Evolutionary conservation across 2,888 invertebrate genomes (phyloP).

Genomic region (Linhomoeus sp.): DNA sequence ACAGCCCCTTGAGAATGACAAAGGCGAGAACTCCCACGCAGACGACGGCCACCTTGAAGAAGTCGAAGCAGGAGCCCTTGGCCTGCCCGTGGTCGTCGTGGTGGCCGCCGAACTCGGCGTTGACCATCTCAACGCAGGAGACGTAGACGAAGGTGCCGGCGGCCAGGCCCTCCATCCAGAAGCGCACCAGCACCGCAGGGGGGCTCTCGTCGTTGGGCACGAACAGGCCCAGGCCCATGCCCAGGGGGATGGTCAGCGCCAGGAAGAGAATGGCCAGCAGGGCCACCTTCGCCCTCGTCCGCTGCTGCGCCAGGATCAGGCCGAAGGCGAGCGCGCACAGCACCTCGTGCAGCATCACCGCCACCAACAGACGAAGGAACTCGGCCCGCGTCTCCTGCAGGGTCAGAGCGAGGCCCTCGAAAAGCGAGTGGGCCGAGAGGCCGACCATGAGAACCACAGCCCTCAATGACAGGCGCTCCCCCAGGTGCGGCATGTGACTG

Average conservation of each 20-base stretch:
- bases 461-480: constrained; percentile 25
- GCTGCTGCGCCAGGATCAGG: constrained; percentile 17
- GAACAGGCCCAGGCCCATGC: constrained; percentile 14
- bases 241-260: constrained; percentile 16
- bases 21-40: background rate
- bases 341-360: constrained; percentile 6
- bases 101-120: constrained; percentile 15
- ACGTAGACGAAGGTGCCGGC: constrained; percentile 24
- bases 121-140: constrained; percentile 19
- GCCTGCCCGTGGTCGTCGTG: too few relatives aligned
- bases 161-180: constrained; percentile 19
- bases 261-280: constrained; percentile 12
- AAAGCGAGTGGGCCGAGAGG: constrained; percentile 38
- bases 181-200: constrained; percentile 10
- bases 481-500: background rate
- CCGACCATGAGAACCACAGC: constrained; percentile 36
- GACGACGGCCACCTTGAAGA: background rate
- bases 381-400: constrained; percentile 25
- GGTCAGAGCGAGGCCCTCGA: constrained; percentile 41
- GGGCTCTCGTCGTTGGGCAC: background rate
- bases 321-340: constrained; percentile 21
- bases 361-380: background rate
- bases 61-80: too few relatives aligned
- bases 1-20: background rate
- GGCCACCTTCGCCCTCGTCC: constrained; percentile 11